Evolutionary conservation across 2,888 invertebrate species (phyloP), one percentile per base, ranked within the genome.

Genomic region (Pandemis corylana): DNA sequence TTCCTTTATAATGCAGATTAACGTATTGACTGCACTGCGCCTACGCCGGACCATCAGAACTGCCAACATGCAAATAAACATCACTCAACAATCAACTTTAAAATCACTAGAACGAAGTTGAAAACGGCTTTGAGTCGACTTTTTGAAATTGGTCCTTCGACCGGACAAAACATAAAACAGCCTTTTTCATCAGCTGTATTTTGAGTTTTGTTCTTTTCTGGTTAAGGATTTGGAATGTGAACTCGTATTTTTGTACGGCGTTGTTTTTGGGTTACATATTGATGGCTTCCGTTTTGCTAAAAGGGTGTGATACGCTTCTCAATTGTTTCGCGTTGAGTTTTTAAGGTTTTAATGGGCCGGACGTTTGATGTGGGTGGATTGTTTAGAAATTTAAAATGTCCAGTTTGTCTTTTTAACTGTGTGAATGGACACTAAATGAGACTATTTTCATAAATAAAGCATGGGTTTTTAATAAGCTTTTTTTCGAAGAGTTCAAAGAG

Each of bases 1-100:
- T 89, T 88, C 84, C 89, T 89, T 93, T 92, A 90, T 93, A 89
- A 94, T 94, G 94, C 89, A 93, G 87, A 94, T 93, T 89, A 90
- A 86, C 90, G 89, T 91, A 91, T 92, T 92, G 93, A 92, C 78
- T 78, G 77, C 76, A 78, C 82, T 36, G 28, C 28, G 28, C 80
- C 78, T 79, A 78, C 76, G 77, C 80, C 79, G 81, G 80, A 80
- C 80, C 63, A 56, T 72, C 62, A 71, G 64, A 72, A 53, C 15
- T 46, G 66, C 59, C 71, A 62, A 69, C 62, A 76, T 76, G 28
- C 59, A 59, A 62, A 72, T 66, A 71, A 44, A 3, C 41, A 2
- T 10, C 0, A n/a, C 42, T 56, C 4, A 9, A 71, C 49, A 63
- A 20, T n/a, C 20, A 20, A 44, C 63, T 36, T 46, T 71, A 62